Evolutionary conservation across 2,888 invertebrate species (phyloP).

Genomic region (Invenusta paracnida): DNA sequence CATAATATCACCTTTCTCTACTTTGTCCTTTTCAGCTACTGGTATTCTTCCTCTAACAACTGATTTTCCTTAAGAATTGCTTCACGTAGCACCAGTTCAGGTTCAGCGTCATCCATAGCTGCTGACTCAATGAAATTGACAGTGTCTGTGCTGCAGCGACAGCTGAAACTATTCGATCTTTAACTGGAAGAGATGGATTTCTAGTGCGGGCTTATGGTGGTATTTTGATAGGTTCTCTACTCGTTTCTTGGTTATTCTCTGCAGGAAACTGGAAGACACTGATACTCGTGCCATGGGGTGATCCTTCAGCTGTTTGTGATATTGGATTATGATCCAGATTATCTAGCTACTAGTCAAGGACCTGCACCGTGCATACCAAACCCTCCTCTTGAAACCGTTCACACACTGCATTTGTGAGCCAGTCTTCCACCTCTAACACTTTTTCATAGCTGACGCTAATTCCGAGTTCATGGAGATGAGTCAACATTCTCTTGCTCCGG

Average conservation of each 20-base stretch:
- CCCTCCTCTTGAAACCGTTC: constrained; percentile 33
- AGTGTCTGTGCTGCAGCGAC: not conserved
- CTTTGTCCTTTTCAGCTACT: constrained; percentile 35
- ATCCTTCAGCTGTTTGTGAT: constrained; percentile 39
- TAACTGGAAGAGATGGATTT: constrained; percentile 34
- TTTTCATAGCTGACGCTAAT: constrained; percentile 40
- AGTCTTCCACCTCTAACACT: constrained; percentile 41
- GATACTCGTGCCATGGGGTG: constrained; percentile 45
- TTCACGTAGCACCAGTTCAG: constrained; percentile 15
- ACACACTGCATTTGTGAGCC: not conserved
- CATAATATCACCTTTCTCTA: constrained; percentile 13
- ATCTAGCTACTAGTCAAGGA: constrained; percentile 38
- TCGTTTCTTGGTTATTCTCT: constrained; percentile 17
- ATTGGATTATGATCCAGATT: constrained; percentile 44
- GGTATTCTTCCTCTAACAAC: constrained; percentile 41
- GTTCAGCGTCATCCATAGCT: not conserved
- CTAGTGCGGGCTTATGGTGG: not conserved
- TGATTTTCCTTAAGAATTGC: constrained; percentile 33
- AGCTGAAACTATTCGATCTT: constrained; percentile 30
- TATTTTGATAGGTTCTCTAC: not conserved
- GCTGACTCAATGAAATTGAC: constrained; percentile 22
- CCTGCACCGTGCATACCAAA: constrained; percentile 32
- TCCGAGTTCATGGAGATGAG: constrained; percentile 32
- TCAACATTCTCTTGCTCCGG: constrained; percentile 36
- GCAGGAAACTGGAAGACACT: constrained; percentile 39